phyloP scores from a whole-genome alignment of 2,113 vertebrate genomes.

The Engystomops pustulosus region DNA sequence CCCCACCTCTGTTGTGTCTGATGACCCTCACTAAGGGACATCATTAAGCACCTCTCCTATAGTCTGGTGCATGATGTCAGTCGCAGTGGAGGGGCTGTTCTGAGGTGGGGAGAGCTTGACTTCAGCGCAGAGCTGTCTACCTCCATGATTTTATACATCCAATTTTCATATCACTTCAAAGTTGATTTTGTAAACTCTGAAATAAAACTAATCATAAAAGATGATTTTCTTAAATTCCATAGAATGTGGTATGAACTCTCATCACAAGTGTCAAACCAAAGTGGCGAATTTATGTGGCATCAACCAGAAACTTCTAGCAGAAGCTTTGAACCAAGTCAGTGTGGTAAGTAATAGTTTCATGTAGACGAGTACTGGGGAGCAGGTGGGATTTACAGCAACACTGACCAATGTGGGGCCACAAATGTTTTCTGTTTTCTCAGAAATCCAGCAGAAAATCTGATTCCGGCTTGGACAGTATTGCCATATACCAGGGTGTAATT shows the following conservation, averaged over 20 bases:
- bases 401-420: no score
- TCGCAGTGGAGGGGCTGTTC: no score
- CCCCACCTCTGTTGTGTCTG: no score
- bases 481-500: constrained; percentile 89
- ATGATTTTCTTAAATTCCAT: constrained; percentile 4
- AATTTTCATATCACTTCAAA: no score
- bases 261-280: constrained; percentile 96
- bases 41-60: no score
- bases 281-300: constrained; percentile 98
- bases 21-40: no score
- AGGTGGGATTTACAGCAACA: not conserved
- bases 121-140: no score
- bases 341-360: constrained; percentile 75
- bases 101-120: no score
- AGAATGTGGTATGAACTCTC: constrained; percentile 97
- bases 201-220: no score
- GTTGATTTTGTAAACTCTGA: no score
- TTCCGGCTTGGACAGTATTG: constrained; percentile 76
- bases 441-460: constrained; percentile 85
- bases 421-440: constrained; percentile 74
- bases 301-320: constrained; percentile 97
- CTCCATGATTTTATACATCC: no score
- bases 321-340: constrained; percentile 95
- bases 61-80: no score
- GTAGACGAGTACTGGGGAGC: not conserved